Base-by-base conservation (phyloP, 1,140 invertebrate genomes). In the Lethrus apterus region DNA sequence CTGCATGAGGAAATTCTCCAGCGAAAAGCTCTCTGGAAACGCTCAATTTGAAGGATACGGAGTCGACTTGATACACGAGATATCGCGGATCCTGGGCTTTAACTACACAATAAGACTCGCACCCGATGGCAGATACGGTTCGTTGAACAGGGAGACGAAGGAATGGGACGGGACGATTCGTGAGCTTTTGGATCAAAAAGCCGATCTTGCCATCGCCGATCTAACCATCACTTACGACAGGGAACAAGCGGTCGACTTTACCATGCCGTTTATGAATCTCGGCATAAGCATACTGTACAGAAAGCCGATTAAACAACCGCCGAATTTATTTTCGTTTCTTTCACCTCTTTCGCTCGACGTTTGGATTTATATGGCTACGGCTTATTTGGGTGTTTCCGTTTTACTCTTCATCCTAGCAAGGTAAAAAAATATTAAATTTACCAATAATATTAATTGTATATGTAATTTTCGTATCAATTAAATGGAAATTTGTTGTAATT, bases 91-190 rank as follows among this genome's bases (percentile, higher is more conserved):
- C 32, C 72, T 93, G 33, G 86, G 89, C 44, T 94, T 95, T 70
- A 93, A 92, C 68, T 94, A 91, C 63, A 88, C 88, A 43, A 84
- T 91, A 60, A 77, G 78, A 46, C 67, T 89, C 40, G 86, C 86
- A 14, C 84, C 84, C 1, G 87, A 90, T 66, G 81, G 83, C 43
- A 76, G 80, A 20, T 65, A 66, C 43, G 64, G 64, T 14, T 61
- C 63, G 2, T 36, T 58, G 5, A 66, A 66, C 46, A 48, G 62
- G 5, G 58, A 66, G 31, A 66, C 64, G n/a, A 65, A 63, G 43
- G 84, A 89, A 69, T 96, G 93, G 93, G 91, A 93, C 62, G 93
- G 93, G 26, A 93, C 95, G 82, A 92, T 97, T 52, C 81, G 85
- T 51, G 90, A 95, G 65, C 71, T 96, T 2, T 69, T 94, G 34